Evolutionary conservation across 2,797 vertebrate species (phyloP), one percentile per base, ranked within the genome.

Genomic region (Oceanodroma leucorhoa): DNA sequence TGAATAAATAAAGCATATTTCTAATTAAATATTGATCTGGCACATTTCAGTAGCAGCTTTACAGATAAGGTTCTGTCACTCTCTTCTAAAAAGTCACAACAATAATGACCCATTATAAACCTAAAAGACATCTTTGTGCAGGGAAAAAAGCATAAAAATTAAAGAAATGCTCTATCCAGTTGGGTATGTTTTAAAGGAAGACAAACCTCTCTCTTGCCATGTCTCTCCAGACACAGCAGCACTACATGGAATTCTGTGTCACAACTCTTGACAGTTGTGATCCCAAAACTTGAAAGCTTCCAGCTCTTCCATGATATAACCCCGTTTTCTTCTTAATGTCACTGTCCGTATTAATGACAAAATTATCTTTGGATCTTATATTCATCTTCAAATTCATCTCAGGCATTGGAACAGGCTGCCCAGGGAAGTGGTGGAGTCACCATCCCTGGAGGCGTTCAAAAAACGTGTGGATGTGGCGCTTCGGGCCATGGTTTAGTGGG

Each of bases 41-140:
- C 8, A 55, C 14, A 50, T 48, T 73, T 78, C 32, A 83, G 32
- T 41, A 80, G 78, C 7, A 36, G 8, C 9, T 81, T 85, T 71
- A 79, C 0, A 0, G 22, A 21, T 38, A 87, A 67, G 16, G 21
- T 40, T 75, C 54, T 53, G 7, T 13, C 13, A 5, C 11, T 67
- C 24, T 21, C 19, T 69, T 88, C 71, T 45, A 26, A 83, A 64
- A 36, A n/a, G 50, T 61, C 46, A 50, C 15, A 89, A 8, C 3
- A 18, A 3, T 7, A 71, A 67, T 11, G 60, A 79, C 23, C 40
- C 22, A 46, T 65, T 51, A 75, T 29, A 71, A 29, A 89, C 8
- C 20, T 58, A 54, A 51, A 94, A 48, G 3, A 48, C 64, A 80
- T 60, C 10, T 88, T 48, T 27, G 6, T 34, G 8, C 41, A 43